Evolutionary conservation across 2,113 vertebrate genomes (phyloP), one percentile per base, ranked within the genome.

Genomic region (Narcine bancroftii): DNA sequence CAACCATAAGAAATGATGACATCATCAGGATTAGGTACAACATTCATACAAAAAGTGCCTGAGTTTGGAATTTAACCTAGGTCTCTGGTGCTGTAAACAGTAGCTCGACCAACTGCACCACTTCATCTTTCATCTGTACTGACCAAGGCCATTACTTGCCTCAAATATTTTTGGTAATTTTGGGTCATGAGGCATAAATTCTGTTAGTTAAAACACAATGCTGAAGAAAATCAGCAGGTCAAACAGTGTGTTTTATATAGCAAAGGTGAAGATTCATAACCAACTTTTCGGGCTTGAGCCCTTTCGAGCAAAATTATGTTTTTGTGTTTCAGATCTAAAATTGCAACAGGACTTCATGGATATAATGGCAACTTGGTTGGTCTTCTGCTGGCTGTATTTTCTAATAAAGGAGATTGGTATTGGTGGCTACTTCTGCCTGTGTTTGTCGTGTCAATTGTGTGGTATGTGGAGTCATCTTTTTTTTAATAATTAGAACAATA

Each of bases 371-470:
- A 42, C 36, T 53, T 92, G 56, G 39, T 92, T 65, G 92, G 92
- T 39, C 39, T 92, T 53, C 26, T 92, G 21, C 2, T 92, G 56
- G 92, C 79, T 6, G 65, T 69, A 26, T 53, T 92, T 83, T 92
- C 53, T 53, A 63, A 33, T 53, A 72, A 72, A 92, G 92, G 92
- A 73, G 50, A 83, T 63, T 92, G 92, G 76, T 87, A 83, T 71
- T 92, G 92, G 92, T 92, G 92, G 92, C 65, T 92, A 26, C 42
- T 92, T 29, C 24, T 92, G 15, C 92, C 92, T 92, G 83, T 92
- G 50, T 36, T 73, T 39, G 63, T 92, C 50, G 39, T 92, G 39
- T 79, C 77, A 65, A 53, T 92, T 42, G 24, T 72, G 24, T 87
- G 92, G 92, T 92, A 71, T 33, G 81, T 24, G 77, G 42, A 85